Evolutionary conservation across 2,113 vertebrate species (phyloP), one percentile per base, ranked within the genome.

Genomic region (Pavo muticus): DNA sequence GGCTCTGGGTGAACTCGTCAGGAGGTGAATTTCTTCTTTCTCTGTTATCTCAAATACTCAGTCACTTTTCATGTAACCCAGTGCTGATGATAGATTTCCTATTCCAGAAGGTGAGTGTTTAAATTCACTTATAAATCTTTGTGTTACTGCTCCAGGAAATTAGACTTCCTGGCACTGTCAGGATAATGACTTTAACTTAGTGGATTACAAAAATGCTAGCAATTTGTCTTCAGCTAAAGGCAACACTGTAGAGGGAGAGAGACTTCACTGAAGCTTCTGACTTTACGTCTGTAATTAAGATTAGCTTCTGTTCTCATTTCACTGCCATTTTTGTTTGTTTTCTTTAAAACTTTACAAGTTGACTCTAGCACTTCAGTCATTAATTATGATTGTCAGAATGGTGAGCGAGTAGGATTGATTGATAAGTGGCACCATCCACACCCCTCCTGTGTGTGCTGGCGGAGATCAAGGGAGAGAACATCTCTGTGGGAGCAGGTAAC

Each of bases 171-270:
- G 93, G 93, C 86, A 82, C 85, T 93, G 93, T 95, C 91, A 91
- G 70, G 52, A 86, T 96, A 96, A 97, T 94, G 94, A 95, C 92
- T 96, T 95, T 90, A 96, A 93, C 91, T 84, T 87, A 90, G 91
- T 94, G 93, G 94, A 95, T 96, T 97, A 97, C 93, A 72, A 84
- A 95, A 95, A 93, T 84, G 86, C 69, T 23, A n/a, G 80, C 93
- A 90, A 96, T 97, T 96, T 95, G 76, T 97, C 95, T 96, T 97
- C 86, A 75, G 89, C 79, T 96, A 90, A 94, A 97, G 89, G 95
- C 84, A 90, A 78, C 50, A 9, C n/a, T 68, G 52, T 80, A 69
- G 45, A 29, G 50, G 13, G 84, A 76, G 63, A 86, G 39, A 45
- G 91, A 80, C 84, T 87, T 92, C 59, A 48, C 84, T 70, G 69